Conservation (phyloP, 2,113 vertebrate genomes). For the Probosciger aterrimus region DNA sequence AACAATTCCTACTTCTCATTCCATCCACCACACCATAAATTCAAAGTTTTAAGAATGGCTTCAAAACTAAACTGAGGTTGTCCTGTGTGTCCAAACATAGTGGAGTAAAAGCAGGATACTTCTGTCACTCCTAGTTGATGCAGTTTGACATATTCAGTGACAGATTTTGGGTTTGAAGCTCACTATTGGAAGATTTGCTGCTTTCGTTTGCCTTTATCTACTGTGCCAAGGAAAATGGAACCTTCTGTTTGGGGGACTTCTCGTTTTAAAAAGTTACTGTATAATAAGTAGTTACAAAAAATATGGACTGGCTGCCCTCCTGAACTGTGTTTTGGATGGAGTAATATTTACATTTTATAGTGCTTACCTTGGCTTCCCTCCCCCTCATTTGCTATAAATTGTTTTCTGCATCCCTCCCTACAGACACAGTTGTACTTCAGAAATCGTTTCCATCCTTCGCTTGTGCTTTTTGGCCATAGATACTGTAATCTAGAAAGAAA, state of each 20-base stretch:
- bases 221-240: background rate
- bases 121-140: background rate
- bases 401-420: background rate
- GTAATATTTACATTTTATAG: constrained; percentile 16
- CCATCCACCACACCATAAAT: background rate
- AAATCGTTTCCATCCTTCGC: background rate
- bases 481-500: background rate
- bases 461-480: background rate
- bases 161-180: background rate
- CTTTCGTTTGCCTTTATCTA: background rate
- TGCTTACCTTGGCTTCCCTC: constrained; percentile 20
- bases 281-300: background rate
- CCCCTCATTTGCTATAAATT: background rate
- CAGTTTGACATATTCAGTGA: background rate
- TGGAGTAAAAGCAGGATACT: background rate
- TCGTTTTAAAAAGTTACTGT: background rate
- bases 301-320: background rate
- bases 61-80: background rate
- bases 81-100: background rate
- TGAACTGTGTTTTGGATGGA: background rate
- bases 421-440: background rate
- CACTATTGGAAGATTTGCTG: background rate
- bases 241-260: background rate
- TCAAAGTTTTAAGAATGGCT: background rate
- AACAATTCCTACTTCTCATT: background rate